Evolutionary conservation across 2,113 vertebrate genomes (phyloP), one percentile per base, ranked within the genome.

Genomic region (Furnarius figulus): DNA sequence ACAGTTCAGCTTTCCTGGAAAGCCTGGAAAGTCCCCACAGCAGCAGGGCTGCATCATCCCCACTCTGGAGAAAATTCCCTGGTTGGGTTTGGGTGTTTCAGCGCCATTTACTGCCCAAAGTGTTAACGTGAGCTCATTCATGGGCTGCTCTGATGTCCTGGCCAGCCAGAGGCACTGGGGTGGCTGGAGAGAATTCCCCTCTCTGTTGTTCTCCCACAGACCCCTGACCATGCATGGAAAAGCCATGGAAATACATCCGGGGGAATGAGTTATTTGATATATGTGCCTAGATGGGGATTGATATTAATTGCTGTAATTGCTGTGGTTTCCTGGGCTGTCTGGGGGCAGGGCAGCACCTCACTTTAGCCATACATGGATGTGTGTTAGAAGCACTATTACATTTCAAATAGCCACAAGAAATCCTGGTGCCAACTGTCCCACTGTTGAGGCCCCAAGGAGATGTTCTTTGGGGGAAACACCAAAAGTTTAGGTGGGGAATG

Each of bases 1-100:
- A 85, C 44, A n/a, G 71, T 90, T 90, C 86, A 83, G 75, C 84
- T 94, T 93, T 89, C 84, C 67, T 66, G 75, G 87, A 81, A 92
- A 96, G 71, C 74, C 13, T 7, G 28, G 53, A 27, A 14, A 27
- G 71, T 74, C 71, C 75, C 93, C 79, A 63, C 70, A 93, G 67
- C 47, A 40, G 30, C 68, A 72, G 46, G 59, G 49, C 76, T 93
- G 89, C 44, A 21, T 91, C 86, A 71, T 71, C 50, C 33, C 65
- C 53, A 61, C 78, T 85, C 85, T 5, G 37, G 35, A 82, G 70
- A 65, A 85, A 88, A 89, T 71, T 68, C 68, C 90, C 81, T 56
- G 63, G 5, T 71, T 71, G 77, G 75, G 6, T 85, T 68, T 90
- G 71, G 63, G 62, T 78, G 52, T 82, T 89, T 79, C 55, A 79